These are phyloP conservation scores for Serripes groenlandicus DNA, from an alignment of 2,888 invertebrate genomes.

Conservation along the genomic window DNA sequence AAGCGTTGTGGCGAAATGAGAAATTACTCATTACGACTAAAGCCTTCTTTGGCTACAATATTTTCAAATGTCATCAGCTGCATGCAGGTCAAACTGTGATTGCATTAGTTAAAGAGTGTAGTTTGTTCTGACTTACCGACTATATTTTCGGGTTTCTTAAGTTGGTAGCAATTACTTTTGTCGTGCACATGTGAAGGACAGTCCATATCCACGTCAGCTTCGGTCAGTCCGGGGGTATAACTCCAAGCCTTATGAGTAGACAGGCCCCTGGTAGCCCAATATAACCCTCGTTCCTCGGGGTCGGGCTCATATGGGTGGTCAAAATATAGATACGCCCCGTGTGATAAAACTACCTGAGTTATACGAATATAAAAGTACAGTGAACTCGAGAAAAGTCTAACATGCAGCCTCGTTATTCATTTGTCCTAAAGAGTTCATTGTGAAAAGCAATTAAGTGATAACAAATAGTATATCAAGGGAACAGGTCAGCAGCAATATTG, in stretches of 20 bases:
- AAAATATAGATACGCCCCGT: conserved; percentile 79
- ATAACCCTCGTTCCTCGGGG: conserved; percentile 82
- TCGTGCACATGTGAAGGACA: conserved; percentile 67
- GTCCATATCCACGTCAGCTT: conserved; percentile 67
- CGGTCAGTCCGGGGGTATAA: conserved; percentile 74
- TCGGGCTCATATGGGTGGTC: conserved; percentile 82
- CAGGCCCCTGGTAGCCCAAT: conserved; percentile 83
- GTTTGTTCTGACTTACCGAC: conserved; percentile 71
- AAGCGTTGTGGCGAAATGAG: not conserved
- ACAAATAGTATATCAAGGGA: too few species aligned
- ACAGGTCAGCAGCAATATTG: too few species aligned
- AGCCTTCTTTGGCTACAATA: not conserved
- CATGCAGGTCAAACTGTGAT: not conserved
- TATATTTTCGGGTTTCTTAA: conserved; percentile 81
- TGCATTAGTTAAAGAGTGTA: not conserved
- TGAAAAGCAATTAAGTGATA: too few species aligned
- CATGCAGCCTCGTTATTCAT: too few species aligned
- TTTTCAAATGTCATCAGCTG: not conserved
- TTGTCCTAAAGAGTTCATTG: too few species aligned
- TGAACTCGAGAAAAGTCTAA: too few species aligned
- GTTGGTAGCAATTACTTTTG: conserved; percentile 68
- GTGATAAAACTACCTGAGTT: conserved; percentile 78
- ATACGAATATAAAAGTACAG: not conserved
- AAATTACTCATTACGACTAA: not conserved
- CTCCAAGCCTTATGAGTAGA: conserved; percentile 77